Conservation (phyloP, 2,888 invertebrate genomes). For the Schrankia costaestrigalis region DNA sequence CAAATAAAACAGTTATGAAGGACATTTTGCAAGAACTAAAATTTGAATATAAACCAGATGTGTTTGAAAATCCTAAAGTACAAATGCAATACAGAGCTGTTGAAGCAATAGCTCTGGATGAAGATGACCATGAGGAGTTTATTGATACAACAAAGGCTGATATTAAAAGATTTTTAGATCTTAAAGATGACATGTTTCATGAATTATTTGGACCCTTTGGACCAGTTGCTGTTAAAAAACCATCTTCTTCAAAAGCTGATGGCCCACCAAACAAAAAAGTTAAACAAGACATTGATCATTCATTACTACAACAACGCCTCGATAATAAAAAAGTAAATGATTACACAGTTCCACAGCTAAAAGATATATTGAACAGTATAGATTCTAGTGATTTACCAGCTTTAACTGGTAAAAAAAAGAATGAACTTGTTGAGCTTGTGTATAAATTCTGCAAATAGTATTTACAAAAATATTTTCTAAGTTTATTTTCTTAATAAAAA, state of each 20-base stretch:
- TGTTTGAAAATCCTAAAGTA: slow-evolving; percentile 84
- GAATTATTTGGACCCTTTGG: slow-evolving; percentile 69
- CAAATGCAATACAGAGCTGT: slow-evolving; percentile 83
- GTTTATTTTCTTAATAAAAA: not conserved
- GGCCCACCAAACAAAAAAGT: slow-evolving; percentile 37
- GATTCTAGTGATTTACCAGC: slow-evolving; percentile 47
- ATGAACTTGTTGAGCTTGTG: slow-evolving; percentile 59
- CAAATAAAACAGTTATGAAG: slow-evolving; percentile 80
- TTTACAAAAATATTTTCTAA: not conserved
- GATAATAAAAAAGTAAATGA: slow-evolving; percentile 41
- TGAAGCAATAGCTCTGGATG: slow-evolving; percentile 84
- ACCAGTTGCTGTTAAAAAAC: slow-evolving; percentile 46
- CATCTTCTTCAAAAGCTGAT: slow-evolving; percentile 21
- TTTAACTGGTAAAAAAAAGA: slow-evolving; percentile 59
- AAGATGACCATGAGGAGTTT: slow-evolving; percentile 78
- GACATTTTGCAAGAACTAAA: slow-evolving; percentile 80
- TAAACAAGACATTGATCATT: slow-evolving; percentile 47
- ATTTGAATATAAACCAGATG: slow-evolving; percentile 81
- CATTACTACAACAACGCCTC: slow-evolving; percentile 46
- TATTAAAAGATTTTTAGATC: slow-evolving; percentile 40
- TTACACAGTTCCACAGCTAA: slow-evolving; percentile 60
- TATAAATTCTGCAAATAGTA: slow-evolving; percentile 45
- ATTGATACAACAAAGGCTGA: slow-evolving; percentile 74
- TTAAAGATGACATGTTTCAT: slow-evolving; percentile 64
- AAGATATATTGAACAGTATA: slow-evolving; percentile 56